Evolutionary conservation across 2,888 invertebrate genomes (phyloP).

Genomic region (Microctonus aethiopoides): DNA sequence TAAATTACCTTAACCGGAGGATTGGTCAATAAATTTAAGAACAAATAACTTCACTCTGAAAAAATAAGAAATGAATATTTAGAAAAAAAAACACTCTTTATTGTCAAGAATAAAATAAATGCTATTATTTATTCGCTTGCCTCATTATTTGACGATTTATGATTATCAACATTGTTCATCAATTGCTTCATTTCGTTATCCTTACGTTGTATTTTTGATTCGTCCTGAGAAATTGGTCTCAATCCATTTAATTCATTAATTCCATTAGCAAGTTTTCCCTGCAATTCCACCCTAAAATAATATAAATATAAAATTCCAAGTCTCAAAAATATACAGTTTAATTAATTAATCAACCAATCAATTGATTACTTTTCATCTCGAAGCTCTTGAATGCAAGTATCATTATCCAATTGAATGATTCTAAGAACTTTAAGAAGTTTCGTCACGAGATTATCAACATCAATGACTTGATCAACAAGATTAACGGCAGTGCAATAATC

Average conservation of each 20-base stretch:
- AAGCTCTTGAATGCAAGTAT: constrained; percentile 74
- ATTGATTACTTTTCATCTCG: constrained; percentile 73
- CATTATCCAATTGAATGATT: constrained; percentile 79
- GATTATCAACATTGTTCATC: constrained; percentile 34
- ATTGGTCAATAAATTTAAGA: neutral
- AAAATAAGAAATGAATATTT: constrained; percentile 43
- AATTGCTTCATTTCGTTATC: neutral
- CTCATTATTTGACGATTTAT: constrained; percentile 32
- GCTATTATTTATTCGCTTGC: neutral
- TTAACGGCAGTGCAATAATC: constrained; percentile 72
- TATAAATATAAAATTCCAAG: neutral
- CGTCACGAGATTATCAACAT: constrained; percentile 80
- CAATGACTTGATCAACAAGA: constrained; percentile 79
- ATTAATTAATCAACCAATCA: too few relatives aligned
- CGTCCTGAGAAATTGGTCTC: constrained; percentile 49
- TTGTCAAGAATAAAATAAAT: constrained; percentile 3
- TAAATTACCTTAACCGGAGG: neutral
- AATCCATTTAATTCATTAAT: constrained; percentile 52
- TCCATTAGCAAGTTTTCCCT: constrained; percentile 56
- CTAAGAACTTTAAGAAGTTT: constrained; percentile 79
- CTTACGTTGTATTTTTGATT: constrained; percentile 34
- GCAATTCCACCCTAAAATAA: constrained; percentile 56
- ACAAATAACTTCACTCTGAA: constrained; percentile 10
- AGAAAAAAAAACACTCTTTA: constrained; percentile 32
- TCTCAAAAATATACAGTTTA: neutral